Evolutionary conservation across 2,888 invertebrate species (phyloP), one percentile per base, ranked within the genome.

Genomic region (Ptilodon capucinus): DNA sequence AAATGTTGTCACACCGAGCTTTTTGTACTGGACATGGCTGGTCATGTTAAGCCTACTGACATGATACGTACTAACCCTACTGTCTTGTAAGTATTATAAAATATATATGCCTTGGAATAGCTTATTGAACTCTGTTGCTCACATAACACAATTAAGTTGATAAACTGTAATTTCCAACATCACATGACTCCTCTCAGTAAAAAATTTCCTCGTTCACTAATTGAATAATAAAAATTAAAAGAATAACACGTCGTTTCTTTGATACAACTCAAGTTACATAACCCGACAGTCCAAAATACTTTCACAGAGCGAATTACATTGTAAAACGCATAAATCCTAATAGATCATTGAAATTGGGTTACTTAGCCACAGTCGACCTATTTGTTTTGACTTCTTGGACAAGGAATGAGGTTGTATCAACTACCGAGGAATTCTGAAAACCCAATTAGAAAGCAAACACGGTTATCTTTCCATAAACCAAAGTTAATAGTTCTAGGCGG

Each of bases 381-480:
- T 17, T 16, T 38, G 5, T 19, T 38, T n/a, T 17, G 19, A 38
- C 6, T n/a, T 42, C 19, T 46, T 46, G 41, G 41, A 49, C n/a
- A 40, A 28, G 19, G 49, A 74, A 63, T 58, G 64, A 75, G 82
- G 79, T 81, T 76, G 67, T 56, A 64, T 76, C 79, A 81, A 86
- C 80, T 17, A 35, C 14, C 5, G 8, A 35, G 17, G 49, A 52
- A 19, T 36, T 43, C 62, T 47, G 57, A 70, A 81, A 60, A 80
- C 83, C 85, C 65, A 74, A 82, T 81, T 81, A 73, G 47, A 52
- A 39, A 61, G 40, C 57, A 64, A 83, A 86, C 81, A 81, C 84
- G 88, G 89, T 87, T 80, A 83, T 76, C 73, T 68, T 68, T 64
- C 71, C 19, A 38, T 38, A 38, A 70, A 65, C 68, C 57, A 55